Evolutionary conservation across 2,113 vertebrate species (phyloP), one percentile per base, ranked within the genome.

Genomic region (Osmerus mordax): DNA sequence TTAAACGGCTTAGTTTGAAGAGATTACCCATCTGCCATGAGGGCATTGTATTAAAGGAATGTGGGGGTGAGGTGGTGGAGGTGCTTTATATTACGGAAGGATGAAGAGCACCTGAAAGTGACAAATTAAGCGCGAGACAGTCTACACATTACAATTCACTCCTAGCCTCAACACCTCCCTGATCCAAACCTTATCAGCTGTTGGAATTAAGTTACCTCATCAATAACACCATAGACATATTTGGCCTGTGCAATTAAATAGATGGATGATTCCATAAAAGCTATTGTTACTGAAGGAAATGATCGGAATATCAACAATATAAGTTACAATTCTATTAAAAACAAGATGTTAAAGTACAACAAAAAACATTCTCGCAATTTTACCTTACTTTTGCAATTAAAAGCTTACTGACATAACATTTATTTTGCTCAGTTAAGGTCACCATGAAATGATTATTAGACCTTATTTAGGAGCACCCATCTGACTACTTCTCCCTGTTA

Each of bases 221-320:
- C 85, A 88, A 88, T 87, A 88, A 86, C 79, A 76, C 79, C 86
- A 85, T 81, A 81, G 83, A 77, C 73, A 79, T 81, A 70, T 85
- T 84, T 81, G 79, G 78, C 75, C 65, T 81, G 67, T 51, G 81
- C 86, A 88, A 88, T 89, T 87, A 89, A 89, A 86, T 83, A 87
- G 84, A 87, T 83, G 84, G 83, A 87, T 84, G 84, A 84, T 74
- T 83, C 77, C 77, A 78, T 83, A 73, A 86, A 83, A 81, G 73
- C 83, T 80, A 87, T 82, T 83, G 83, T 86, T 77, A 72, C 62
- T 69, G 56, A 72, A 71, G 74, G 75, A 76, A 73, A 67, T 81
- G 78, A 81, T 64, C 70, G 75, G 84, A 88, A 89, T 85, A 81
- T 83, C 80, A 87, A 89, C 76, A 79, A 78, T 76, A 75, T 77